Evolutionary conservation across 2,113 vertebrate genomes (phyloP).

Genomic region (Corydoras maculifer): DNA sequence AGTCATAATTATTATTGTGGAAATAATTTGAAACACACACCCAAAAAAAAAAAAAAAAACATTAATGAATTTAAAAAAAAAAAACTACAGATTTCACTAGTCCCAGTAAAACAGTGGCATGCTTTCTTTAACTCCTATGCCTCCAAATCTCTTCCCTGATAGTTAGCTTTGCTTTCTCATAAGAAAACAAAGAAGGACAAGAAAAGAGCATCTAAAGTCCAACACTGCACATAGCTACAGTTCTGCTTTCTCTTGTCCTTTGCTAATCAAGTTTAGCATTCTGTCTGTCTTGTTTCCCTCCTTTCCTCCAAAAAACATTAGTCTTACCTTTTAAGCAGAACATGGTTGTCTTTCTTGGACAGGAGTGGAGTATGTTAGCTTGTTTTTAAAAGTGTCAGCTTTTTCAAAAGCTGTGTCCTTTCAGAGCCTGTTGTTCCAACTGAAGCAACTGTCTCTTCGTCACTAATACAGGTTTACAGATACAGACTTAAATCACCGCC

Average conservation of each 20-base stretch:
- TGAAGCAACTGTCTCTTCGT: conserved; percentile 12
- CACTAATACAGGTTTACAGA: conserved; percentile 41
- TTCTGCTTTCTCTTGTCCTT: background rate
- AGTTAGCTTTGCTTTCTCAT: conserved; percentile 27
- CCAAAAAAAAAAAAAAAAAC: too few species aligned
- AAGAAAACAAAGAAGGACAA: conserved; percentile 38
- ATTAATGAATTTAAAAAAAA: conserved; percentile 12
- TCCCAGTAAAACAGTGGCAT: conserved; percentile 21
- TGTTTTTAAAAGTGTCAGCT: conserved; percentile 34
- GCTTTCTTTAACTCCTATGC: conserved; percentile 14
- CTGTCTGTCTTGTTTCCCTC: conserved; percentile 27
- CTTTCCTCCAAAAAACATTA: conserved; percentile 14
- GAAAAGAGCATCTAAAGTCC: conserved; percentile 24
- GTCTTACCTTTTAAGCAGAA: conserved; percentile 48
- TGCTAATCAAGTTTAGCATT: background rate
- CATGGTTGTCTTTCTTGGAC: conserved; percentile 34
- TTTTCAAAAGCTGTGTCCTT: conserved; percentile 29
- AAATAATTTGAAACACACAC: too few species aligned
- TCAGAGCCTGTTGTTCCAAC: conserved; percentile 30
- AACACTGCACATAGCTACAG: conserved; percentile 29
- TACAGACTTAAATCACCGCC: conserved; percentile 34
- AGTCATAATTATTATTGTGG: too few species aligned
- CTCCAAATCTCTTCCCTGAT: conserved; percentile 3
- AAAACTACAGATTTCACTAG: conserved; percentile 11
- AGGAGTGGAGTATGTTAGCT: conserved; percentile 8